Evolutionary conservation across 2,797 vertebrate species (phyloP).

Genomic region (Gymnopithys bicolor): DNA sequence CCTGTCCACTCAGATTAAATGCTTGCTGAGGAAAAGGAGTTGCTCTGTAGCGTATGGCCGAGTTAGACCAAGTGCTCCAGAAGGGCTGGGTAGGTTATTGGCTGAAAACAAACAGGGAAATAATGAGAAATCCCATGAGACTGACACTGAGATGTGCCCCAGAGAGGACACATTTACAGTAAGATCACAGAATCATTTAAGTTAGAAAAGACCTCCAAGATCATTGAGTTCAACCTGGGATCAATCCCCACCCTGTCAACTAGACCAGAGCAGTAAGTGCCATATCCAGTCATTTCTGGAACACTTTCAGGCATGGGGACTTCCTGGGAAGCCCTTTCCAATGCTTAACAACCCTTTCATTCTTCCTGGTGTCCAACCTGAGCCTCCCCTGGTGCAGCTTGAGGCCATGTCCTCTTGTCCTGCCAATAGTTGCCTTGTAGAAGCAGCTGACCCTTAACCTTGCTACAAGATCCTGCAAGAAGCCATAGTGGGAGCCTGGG

Average conservation of each 20-base stretch:
- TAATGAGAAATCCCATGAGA: fast-evolving
- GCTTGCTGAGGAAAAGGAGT: not conserved
- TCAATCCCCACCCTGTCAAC: fast-evolving
- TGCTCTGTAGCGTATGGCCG: fast-evolving
- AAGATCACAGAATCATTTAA: not conserved
- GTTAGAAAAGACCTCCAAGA: not conserved
- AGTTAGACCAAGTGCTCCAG: not conserved
- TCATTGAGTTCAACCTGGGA: fast-evolving
- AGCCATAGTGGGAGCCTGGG: not conserved
- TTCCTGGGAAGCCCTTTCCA: not conserved
- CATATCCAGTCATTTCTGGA: not conserved
- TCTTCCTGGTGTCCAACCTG: not conserved
- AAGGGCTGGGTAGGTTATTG: not conserved
- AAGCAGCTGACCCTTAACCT: not conserved
- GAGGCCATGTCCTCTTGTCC: not conserved
- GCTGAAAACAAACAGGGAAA: not conserved
- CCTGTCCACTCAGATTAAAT: constrained; percentile 6
- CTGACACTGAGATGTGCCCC: not conserved
- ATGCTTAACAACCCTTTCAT: not conserved
- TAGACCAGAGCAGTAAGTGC: not conserved
- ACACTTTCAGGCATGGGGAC: no score
- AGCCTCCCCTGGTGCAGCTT: not conserved
- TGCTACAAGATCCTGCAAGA: not conserved
- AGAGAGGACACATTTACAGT: fast-evolving
- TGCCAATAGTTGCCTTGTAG: not conserved